Conservation (phyloP, 2,797 vertebrate species). For the Bradypodion ventrale region DNA sequence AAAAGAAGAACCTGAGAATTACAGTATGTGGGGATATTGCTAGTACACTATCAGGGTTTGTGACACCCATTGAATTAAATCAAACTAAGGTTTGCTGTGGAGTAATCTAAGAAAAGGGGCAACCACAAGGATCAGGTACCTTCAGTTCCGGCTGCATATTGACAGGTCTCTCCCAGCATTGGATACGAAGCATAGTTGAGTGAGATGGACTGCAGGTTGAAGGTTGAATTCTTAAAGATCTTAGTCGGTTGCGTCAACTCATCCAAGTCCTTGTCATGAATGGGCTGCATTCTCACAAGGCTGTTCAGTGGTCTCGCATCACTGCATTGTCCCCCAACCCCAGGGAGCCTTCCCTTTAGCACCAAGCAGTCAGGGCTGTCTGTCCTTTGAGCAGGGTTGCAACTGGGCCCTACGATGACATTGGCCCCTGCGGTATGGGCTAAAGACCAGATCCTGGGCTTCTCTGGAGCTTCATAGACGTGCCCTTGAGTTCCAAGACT, state of each 20-base stretch:
- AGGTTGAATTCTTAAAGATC: slow-evolving; percentile 79
- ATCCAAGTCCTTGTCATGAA: slow-evolving; percentile 74
- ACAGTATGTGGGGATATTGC: not conserved
- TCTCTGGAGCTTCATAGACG: slow-evolving; percentile 82
- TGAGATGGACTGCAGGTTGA: slow-evolving; percentile 83
- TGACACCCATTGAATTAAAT: too few relatives aligned
- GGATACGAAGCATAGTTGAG: slow-evolving; percentile 84
- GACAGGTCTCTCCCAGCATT: slow-evolving; percentile 82
- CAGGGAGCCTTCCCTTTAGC: slow-evolving; percentile 69
- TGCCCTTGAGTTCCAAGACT: slow-evolving; percentile 63
- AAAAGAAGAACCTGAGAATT: too few relatives aligned
- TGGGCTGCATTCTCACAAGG: slow-evolving; percentile 61
- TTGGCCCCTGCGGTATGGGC: slow-evolving; percentile 85
- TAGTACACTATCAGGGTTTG: not conserved
- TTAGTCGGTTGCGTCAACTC: slow-evolving; percentile 78
- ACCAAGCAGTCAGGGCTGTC: slow-evolving; percentile 77
- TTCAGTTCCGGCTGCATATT: slow-evolving; percentile 84
- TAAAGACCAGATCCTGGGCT: slow-evolving; percentile 94
- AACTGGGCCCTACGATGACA: slow-evolving; percentile 73
- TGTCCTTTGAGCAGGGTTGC: slow-evolving; percentile 73
- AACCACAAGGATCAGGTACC: slow-evolving; percentile 72
- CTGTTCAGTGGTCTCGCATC: slow-evolving; percentile 73
- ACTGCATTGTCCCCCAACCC: slow-evolving; percentile 72
- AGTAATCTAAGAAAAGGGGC: not conserved
- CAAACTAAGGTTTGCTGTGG: not conserved